phyloP scores from a whole-genome alignment of 2,113 vertebrate species.

The Apteryx mantelli region DNA sequence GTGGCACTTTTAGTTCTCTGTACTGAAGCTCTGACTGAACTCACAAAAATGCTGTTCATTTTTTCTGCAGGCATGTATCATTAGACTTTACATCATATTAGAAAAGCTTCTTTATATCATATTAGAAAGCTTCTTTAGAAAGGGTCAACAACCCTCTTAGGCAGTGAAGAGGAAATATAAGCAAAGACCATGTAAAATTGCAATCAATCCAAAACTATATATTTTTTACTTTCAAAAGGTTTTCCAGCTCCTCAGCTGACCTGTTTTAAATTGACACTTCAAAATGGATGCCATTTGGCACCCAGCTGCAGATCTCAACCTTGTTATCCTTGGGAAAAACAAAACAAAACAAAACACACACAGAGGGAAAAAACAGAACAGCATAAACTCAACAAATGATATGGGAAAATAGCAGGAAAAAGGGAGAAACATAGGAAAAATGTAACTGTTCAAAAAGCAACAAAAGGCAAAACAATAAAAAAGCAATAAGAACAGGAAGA shows the following conservation, averaged over 20 bases:
- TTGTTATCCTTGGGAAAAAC: neutral
- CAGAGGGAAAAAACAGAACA: no score
- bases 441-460: neutral
- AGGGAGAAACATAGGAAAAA: neutral
- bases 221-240: slow-evolving; percentile 1
- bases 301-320: neutral
- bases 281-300: neutral
- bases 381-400: neutral
- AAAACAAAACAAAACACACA: neutral
- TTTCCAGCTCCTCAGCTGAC: neutral
- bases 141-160: neutral
- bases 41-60: neutral
- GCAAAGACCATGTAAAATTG: neutral
- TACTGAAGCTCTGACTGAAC: neutral
- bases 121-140: neutral
- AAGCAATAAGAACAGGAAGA: neutral
- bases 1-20: neutral
- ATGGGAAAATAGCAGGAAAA: neutral
- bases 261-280: neutral
- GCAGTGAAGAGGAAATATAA: neutral
- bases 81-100: neutral
- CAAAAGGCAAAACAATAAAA: neutral
- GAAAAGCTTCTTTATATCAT: neutral
- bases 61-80: neutral
- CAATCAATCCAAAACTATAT: neutral